Conservation (phyloP, 1,140 invertebrate genomes). For the Colletes latitarsis region DNA sequence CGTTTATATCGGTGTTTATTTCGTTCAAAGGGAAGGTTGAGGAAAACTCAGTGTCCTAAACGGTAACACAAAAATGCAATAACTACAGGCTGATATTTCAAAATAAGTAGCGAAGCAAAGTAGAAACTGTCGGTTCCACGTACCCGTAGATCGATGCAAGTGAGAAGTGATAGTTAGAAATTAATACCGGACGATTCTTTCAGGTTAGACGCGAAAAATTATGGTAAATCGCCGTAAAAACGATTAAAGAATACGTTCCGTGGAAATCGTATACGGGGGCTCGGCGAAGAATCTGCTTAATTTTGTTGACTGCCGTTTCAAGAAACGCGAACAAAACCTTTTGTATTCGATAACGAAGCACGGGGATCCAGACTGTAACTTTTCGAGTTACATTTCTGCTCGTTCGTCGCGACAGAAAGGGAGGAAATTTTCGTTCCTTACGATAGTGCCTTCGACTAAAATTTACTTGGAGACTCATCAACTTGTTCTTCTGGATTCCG, state of each 20-base stretch:
- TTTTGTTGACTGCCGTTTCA: neutral
- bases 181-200: neutral
- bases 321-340: no score
- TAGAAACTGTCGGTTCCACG: neutral
- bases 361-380: no score
- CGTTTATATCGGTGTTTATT: no score
- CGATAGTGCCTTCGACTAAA: constrained; percentile 55
- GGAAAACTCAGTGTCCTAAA: no score
- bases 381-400: no score
- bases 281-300: neutral
- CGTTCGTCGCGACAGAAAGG: neutral
- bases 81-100: no score
- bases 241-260: neutral
- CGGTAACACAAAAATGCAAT: no score
- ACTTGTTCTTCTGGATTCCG: neutral
- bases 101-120: no score
- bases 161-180: neutral
- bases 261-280: neutral
- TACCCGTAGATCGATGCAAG: neutral
- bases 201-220: neutral
- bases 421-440: constrained; percentile 31
- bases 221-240: neutral
- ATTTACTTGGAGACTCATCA: constrained; percentile 2
- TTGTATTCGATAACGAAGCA: neutral
- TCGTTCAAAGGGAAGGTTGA: no score